Evolutionary conservation across 2,797 vertebrate species (phyloP), one percentile per base, ranked within the genome.

Genomic region (Halcyon badia): DNA sequence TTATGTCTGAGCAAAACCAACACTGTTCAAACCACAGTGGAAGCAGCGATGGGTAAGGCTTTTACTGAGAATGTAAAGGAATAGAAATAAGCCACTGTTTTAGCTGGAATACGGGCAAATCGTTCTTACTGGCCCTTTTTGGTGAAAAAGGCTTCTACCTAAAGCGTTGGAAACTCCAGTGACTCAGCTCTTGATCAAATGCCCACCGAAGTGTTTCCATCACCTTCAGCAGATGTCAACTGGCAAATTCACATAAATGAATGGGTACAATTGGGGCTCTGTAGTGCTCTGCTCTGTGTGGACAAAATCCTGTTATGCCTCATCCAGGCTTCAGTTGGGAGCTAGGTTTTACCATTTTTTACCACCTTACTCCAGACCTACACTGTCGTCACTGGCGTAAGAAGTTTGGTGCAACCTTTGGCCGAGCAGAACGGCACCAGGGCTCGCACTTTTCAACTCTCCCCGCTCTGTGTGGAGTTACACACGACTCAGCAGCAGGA

Each of bases 131-230:
- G 68, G 61, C 17, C 7, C 41, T 89, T 94, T 87, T 66, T 56
- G 82, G 71, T 94, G 71, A 89, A 92, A 95, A 96, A 71, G 56
- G n/a, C 56, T 87, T 87, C 48, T 88, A 73, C 80, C 77, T 73
- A 73, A 83, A 82, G 15, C 4, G 0, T 10, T 80, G 93, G 83
- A 89, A 96, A 95, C 25, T 94, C 60, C 62, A 57, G 46, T 95
- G 93, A 95, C 82, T 94, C 91, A 95, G 80, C 71, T 86, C 56
- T 95, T 95, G 91, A 97, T 84, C 62, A 56, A 83, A 93, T 82
- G 77, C 93, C 95, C 86, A 77, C 64, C 5, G 0, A 80, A 89
- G 73, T 89, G 83, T 94, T 94, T 95, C 96, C 85, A 88, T 79
- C 85, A 68, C 72, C 79, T 94, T 92, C 87, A 92, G 86, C 56